phyloP scores from a whole-genome alignment of 1,140 invertebrate genomes.

The Marisa cornuarietis region DNA sequence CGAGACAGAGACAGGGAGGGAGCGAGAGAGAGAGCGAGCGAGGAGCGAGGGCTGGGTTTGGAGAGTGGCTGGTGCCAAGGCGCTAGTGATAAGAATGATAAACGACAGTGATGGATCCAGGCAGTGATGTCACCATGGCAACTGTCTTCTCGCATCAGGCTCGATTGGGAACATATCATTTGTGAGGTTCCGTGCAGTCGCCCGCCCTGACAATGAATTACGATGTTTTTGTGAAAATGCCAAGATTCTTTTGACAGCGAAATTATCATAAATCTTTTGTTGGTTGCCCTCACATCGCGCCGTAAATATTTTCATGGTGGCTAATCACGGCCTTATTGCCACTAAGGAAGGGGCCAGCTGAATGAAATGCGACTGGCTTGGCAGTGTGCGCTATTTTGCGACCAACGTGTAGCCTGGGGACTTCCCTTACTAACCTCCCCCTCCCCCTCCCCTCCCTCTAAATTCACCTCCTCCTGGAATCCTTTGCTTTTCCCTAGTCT shows the following conservation, averaged over 20 bases:
- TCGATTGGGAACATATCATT: conserved; percentile 46
- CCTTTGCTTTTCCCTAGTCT: neutral
- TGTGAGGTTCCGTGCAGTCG: conserved; percentile 44
- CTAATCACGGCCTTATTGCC: conserved; percentile 34
- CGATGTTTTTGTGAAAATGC: conserved; percentile 49
- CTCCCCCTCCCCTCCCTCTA: too few species aligned
- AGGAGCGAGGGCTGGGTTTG: conserved; percentile 2
- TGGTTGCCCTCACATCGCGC: conserved; percentile 29
- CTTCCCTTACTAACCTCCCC: too few species aligned
- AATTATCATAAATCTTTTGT: conserved; percentile 54
- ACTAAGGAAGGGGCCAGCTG: conserved; percentile 7
- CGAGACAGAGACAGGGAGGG: conserved; percentile 6
- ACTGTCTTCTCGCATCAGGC: conserved; percentile 49
- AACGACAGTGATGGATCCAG: conserved; percentile 52
- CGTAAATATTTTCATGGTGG: conserved; percentile 46
- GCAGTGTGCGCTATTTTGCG: too few species aligned
- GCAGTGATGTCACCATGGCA: conserved; percentile 49
- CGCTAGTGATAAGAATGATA: conserved; percentile 47
- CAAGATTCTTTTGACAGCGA: conserved; percentile 47
- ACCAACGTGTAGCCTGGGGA: too few species aligned
- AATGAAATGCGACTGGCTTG: neutral
- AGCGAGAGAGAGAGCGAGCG: neutral
- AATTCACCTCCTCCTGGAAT: neutral
- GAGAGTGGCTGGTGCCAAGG: conserved; percentile 14
- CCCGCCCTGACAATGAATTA: conserved; percentile 42